Evolutionary conservation across 2,113 vertebrate species (phyloP).

Genomic region (Mungos mungo): DNA sequence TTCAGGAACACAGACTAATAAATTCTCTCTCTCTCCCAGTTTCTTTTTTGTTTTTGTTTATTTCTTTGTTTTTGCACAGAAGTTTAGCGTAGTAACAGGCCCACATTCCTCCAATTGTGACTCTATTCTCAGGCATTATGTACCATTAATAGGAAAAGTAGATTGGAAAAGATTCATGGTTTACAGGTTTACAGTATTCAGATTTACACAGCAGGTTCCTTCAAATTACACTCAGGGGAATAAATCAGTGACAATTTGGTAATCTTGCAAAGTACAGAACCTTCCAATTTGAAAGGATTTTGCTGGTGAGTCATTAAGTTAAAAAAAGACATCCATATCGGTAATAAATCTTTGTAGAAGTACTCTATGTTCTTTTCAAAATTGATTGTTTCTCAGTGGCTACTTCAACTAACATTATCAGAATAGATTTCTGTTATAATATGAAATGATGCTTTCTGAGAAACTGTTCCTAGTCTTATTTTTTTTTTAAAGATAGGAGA

Average conservation of each 20-base stretch:
- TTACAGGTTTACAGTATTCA: slow-evolving; percentile 38
- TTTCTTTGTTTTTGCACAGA: not conserved
- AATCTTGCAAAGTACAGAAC: slow-evolving; percentile 46
- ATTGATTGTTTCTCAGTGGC: slow-evolving; percentile 67
- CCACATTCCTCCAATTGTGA: not conserved
- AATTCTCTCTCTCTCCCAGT: not conserved
- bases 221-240: slow-evolving; percentile 32
- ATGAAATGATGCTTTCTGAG: slow-evolving; percentile 62
- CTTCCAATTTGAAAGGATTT: slow-evolving; percentile 63
- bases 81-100: not conserved
- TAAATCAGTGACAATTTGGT: slow-evolving; percentile 41
- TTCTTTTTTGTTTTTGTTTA: not conserved
- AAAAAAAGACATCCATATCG: slow-evolving; percentile 64
- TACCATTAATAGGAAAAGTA: not conserved
- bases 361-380: slow-evolving; percentile 70
- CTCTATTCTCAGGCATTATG: not conserved
- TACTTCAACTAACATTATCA: slow-evolving; percentile 59
- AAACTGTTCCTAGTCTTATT: slow-evolving; percentile 15
- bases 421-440: slow-evolving; percentile 48
- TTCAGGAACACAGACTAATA: not conserved
- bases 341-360: slow-evolving; percentile 66
- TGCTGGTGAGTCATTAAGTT: slow-evolving; percentile 73
- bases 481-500: not conserved
- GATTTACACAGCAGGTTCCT: slow-evolving; percentile 55
- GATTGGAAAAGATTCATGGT: slow-evolving; percentile 30